These are phyloP conservation scores for Apamea crenata DNA, from an alignment of 2,888 invertebrate genomes.

Conservation along the genomic window DNA sequence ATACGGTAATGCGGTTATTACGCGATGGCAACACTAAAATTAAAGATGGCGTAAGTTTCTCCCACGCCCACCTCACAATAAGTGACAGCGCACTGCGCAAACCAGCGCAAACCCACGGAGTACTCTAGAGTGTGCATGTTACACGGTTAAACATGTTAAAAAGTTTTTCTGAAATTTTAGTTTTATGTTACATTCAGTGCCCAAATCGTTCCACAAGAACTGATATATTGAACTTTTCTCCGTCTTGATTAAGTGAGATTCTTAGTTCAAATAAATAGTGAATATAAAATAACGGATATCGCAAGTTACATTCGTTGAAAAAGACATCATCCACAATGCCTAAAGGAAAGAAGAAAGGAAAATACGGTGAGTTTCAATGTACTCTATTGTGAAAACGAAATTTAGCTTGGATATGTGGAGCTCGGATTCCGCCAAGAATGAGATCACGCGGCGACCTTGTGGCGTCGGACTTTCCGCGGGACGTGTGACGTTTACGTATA, in stretches of 20 bases:
- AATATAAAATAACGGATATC: slow-evolving; percentile 89
- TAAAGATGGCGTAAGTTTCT: slow-evolving; percentile 79
- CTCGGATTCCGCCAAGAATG: slow-evolving; percentile 81
- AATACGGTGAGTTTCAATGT: slow-evolving; percentile 90
- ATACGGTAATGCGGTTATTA: slow-evolving; percentile 8
- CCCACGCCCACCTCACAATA: slow-evolving; percentile 69
- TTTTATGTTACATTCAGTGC: slow-evolving; percentile 93
- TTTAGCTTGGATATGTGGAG: slow-evolving; percentile 59
- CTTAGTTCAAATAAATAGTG: slow-evolving; percentile 86
- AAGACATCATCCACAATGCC: slow-evolving; percentile 91
- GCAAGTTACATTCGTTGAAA: slow-evolving; percentile 77
- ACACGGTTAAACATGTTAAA: slow-evolving; percentile 93
- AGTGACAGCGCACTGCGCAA: slow-evolving; percentile 87
- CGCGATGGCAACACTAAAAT: slow-evolving; percentile 71
- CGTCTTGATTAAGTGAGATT: slow-evolving; percentile 93
- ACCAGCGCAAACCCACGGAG: slow-evolving; percentile 75
- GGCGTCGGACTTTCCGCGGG: slow-evolving; percentile 81
- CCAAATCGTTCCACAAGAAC: slow-evolving; percentile 93
- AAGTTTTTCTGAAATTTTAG: slow-evolving; percentile 93
- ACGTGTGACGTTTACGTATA: slow-evolving; percentile 80
- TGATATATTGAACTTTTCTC: slow-evolving; percentile 94
- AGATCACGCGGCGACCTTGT: slow-evolving; percentile 90
- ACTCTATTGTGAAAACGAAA: slow-evolving; percentile 34
- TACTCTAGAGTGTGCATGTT: slow-evolving; percentile 86
- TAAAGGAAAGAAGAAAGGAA: slow-evolving; percentile 94